phyloP scores from a whole-genome alignment of 2,888 invertebrate genomes.

The Eustalomyia histrio region DNA sequence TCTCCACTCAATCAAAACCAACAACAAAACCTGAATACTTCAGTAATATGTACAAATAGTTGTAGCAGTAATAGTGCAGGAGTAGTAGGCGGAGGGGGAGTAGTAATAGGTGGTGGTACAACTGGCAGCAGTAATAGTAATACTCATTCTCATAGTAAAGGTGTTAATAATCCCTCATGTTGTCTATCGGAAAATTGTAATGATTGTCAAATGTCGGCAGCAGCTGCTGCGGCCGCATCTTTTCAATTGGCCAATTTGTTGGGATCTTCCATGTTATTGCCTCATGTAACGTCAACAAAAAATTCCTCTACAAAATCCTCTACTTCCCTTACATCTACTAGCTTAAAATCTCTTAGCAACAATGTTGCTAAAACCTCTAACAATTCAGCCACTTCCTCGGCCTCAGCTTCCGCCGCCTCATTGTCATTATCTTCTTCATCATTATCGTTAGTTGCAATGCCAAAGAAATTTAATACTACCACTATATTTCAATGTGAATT shows the following conservation, averaged over 20 bases:
- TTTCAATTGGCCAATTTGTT: conserved; percentile 77
- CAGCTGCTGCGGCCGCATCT: conserved; percentile 73
- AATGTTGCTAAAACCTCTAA: conserved; percentile 23
- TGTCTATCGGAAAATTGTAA: conserved; percentile 69
- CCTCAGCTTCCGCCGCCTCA: conserved; percentile 1
- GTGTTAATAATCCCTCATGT: conserved; percentile 33
- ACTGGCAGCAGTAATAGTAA: background rate
- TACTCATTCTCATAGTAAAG: conserved; percentile 9
- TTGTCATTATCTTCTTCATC: conserved; percentile 46
- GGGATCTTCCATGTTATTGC: conserved; percentile 74
- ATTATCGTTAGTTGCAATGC: conserved; percentile 60
- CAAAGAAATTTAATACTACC: conserved; percentile 73
- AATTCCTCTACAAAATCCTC: background rate
- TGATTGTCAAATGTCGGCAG: conserved; percentile 75
- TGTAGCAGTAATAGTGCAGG: background rate
- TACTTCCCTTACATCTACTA: background rate
- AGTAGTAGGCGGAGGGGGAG: background rate
- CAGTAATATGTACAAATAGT: conserved; percentile 43
- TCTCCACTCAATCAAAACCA: conserved; percentile 36
- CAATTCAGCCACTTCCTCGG: background rate
- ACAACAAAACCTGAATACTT: conserved; percentile 43
- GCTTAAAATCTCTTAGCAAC: conserved; percentile 42
- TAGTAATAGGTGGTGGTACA: background rate
- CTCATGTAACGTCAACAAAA: conserved; percentile 62
- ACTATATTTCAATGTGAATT: conserved; percentile 78